Evolutionary conservation across 2,113 vertebrate genomes (phyloP).

Genomic region (Tylochromis polylepis): DNA sequence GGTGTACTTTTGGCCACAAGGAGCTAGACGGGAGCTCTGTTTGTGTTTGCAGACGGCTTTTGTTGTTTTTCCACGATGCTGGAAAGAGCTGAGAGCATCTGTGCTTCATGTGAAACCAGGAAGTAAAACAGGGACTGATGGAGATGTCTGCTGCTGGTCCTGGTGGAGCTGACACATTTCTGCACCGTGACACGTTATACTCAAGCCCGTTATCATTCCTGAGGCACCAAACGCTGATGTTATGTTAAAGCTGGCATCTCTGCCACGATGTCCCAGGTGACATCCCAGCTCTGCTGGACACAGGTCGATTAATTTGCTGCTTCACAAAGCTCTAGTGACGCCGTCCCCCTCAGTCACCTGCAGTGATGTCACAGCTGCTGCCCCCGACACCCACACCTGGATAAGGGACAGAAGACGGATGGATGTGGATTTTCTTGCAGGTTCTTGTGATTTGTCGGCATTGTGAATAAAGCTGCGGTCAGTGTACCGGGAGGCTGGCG

Average conservation of each 20-base stretch:
- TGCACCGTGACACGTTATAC: background rate
- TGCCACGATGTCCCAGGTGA: background rate
- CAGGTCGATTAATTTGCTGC: background rate
- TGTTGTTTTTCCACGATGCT: background rate
- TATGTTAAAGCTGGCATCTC: fast-evolving
- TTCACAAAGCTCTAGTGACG: background rate
- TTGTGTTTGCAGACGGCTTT: background rate
- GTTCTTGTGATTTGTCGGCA: background rate
- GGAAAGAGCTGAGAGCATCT: background rate
- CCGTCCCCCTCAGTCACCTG: background rate
- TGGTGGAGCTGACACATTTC: background rate
- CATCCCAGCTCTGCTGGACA: fast-evolving
- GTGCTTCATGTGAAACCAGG: background rate
- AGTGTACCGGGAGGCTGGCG: background rate
- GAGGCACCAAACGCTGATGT: background rate
- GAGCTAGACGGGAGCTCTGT: background rate
- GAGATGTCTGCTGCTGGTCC: background rate
- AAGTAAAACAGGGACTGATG: background rate
- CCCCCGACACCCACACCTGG: background rate
- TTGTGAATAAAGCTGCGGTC: fast-evolving
- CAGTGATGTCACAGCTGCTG: background rate
- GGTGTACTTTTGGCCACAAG: background rate
- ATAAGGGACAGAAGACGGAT: fast-evolving
- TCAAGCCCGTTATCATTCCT: background rate
- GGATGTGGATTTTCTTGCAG: background rate